Conservation (phyloP, 1,140 invertebrate genomes). For the Zaprionus vittiger region DNA sequence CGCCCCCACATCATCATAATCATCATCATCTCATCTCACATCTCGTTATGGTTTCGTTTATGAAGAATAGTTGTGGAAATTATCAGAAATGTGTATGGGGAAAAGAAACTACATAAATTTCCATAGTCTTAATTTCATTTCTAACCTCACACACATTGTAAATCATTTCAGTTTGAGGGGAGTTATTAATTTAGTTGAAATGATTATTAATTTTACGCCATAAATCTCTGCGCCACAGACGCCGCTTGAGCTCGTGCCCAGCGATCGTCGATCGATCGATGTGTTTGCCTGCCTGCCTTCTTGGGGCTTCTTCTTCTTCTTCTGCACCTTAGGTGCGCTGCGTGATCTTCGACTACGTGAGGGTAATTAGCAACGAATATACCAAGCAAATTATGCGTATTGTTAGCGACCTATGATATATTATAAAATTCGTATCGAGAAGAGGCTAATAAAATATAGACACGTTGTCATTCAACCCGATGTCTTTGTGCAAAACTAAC, state of each 20-base stretch:
- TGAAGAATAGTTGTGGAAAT: constrained; percentile 33
- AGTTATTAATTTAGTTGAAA: constrained; percentile 78
- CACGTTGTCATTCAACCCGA: not conserved
- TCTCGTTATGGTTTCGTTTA: constrained; percentile 11
- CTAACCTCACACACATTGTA: constrained; percentile 68
- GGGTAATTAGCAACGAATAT: constrained; percentile 70
- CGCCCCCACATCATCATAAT: constrained; percentile 43
- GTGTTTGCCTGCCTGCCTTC: not conserved
- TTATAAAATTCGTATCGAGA: not conserved
- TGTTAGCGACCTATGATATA: constrained; percentile 17
- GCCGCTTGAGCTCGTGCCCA: constrained; percentile 30
- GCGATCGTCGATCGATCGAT: not conserved
- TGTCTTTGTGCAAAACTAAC: not conserved
- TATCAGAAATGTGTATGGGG: constrained; percentile 65
- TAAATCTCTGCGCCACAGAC: constrained; percentile 59
- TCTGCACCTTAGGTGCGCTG: not conserved
- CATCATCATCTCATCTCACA: not conserved
- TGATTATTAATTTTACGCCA: constrained; percentile 75
- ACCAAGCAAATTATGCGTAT: constrained; percentile 40
- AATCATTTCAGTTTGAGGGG: constrained; percentile 54
- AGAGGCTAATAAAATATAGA: not conserved
- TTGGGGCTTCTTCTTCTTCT: not conserved
- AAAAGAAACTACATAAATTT: constrained; percentile 60
- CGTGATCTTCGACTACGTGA: constrained; percentile 52
- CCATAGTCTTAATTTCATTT: constrained; percentile 45